Evolutionary conservation across 2,888 invertebrate genomes (phyloP), one percentile per base, ranked within the genome.

Genomic region (Scaptomyza parva): DNA sequence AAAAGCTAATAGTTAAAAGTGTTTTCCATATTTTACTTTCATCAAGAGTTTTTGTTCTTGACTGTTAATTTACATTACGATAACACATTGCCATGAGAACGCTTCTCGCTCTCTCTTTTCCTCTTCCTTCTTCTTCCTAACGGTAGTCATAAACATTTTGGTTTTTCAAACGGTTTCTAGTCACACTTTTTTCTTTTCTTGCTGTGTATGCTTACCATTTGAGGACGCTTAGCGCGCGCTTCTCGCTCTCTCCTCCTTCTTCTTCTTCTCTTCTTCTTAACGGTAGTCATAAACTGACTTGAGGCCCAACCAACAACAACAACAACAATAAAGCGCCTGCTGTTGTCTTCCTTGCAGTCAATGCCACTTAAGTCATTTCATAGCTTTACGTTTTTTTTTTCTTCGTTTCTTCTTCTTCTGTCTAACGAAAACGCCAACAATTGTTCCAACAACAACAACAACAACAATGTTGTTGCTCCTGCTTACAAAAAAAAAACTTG

Each of bases 121-220:
- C 50, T 17, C 20, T 40, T 3, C 18, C 24, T n/a, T 24, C 20
- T 24, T 20, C 12, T 33, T 54, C 61, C 51, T 52, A 50, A 88
- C 84, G 88, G 86, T 88, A 83, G 88, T 88, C 83, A 67, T 77
- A 75, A 79, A 75, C 63, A n/a, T n/a, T n/a, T n/a, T n/a, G n/a
- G n/a, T n/a, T n/a, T n/a, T n/a, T n/a, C n/a, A n/a, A n/a, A n/a
- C n/a, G n/a, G n/a, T n/a, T n/a, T n/a, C n/a, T n/a, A n/a, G n/a
- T n/a, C n/a, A n/a, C n/a, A n/a, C n/a, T n/a, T n/a, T n/a, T n/a
- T n/a, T n/a, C n/a, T n/a, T n/a, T n/a, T n/a, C n/a, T n/a, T n/a
- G n/a, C n/a, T n/a, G n/a, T n/a, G n/a, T n/a, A n/a, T n/a, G n/a
- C n/a, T n/a, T n/a, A n/a, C n/a, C n/a, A n/a, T n/a, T n/a, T n/a